Conservation (phyloP, 2,888 invertebrate species). For the Norana najaformis region DNA sequence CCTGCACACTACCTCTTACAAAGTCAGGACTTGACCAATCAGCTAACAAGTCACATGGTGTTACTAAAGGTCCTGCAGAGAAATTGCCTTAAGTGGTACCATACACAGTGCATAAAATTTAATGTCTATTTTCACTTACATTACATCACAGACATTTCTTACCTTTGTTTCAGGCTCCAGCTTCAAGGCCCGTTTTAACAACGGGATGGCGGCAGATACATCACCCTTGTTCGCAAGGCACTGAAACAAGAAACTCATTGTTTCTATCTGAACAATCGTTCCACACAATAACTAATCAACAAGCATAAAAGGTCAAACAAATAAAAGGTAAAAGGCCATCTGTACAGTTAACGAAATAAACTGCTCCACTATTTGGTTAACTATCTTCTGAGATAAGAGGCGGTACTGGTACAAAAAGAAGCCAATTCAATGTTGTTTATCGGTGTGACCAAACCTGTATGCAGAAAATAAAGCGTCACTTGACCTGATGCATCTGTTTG, state of each 20-base stretch:
- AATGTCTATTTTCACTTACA: too few species aligned
- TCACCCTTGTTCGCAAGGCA: slow-evolving; percentile 74
- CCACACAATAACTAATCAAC: neutral
- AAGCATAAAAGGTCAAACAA: neutral
- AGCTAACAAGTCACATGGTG: too few species aligned
- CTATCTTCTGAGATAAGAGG: neutral
- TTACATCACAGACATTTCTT: neutral
- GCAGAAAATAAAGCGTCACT: neutral
- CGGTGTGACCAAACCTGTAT: neutral
- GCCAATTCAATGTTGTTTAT: too few species aligned
- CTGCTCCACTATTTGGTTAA: too few species aligned
- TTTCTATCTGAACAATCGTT: neutral
- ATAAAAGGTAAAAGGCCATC: neutral
- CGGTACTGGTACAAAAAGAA: neutral
- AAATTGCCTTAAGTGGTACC: neutral
- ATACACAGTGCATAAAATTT: neutral
- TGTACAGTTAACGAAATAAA: neutral
- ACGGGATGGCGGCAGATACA: slow-evolving; percentile 72
- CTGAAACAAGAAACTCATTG: slow-evolving; percentile 58
- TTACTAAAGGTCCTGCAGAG: too few species aligned
- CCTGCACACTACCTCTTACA: too few species aligned
- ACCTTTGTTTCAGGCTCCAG: slow-evolving; percentile 72
- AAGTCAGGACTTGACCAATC: too few species aligned
- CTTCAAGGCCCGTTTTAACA: slow-evolving; percentile 70
- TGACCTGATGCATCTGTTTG: too few species aligned